Percentiles rank a stretch among this genome's conserved stretches.
Conservation (phyloP, 2,113 vertebrate genomes). For the Patagioenas fasciata region DNA sequence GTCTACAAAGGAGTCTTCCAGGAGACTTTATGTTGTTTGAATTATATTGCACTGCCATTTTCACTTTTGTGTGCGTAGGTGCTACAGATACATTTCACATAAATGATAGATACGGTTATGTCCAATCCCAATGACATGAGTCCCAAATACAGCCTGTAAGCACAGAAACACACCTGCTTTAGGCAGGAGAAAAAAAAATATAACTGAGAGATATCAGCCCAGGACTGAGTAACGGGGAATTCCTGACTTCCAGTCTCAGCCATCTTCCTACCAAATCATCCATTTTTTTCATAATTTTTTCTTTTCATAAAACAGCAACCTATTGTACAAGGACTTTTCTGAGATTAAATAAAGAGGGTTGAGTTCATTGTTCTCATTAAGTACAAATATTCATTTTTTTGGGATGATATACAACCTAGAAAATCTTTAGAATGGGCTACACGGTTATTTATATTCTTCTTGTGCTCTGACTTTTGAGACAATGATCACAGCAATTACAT, state of each 20-base stretch:
- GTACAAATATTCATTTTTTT: background rate
- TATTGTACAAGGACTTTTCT: background rate
- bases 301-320: background rate
- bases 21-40: background rate
- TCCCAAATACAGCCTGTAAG: background rate
- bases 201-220: background rate
- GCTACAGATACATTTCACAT: background rate
- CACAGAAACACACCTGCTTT: background rate
- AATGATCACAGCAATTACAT: background rate
- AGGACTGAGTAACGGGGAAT: background rate
- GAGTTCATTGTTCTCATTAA: background rate
- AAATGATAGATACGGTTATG: background rate
- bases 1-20: background rate
- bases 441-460: background rate
- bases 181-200: background rate
- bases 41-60: background rate
- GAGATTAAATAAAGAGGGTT: background rate
- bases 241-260: background rate
- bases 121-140: background rate
- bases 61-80: background rate
- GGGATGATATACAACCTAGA: background rate
- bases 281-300: background rate
- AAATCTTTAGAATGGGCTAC: background rate
- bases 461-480: background rate
- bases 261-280: background rate